phyloP scores from a whole-genome alignment of 2,113 vertebrate genomes.

The Rhabdomys dilectus region DNA sequence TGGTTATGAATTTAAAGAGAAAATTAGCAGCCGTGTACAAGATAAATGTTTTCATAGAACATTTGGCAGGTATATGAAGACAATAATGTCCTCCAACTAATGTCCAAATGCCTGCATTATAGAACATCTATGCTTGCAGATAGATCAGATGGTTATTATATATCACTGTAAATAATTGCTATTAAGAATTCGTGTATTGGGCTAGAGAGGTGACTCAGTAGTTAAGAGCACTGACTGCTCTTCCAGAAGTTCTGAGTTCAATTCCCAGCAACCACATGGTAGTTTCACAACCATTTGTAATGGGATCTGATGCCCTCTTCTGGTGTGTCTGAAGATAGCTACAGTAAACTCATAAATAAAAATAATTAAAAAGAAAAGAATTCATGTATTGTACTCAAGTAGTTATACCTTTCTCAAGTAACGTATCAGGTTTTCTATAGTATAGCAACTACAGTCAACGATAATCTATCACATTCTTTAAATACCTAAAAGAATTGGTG shows the following conservation, averaged over 20 bases:
- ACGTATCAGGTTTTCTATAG: background rate
- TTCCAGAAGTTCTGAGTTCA: no score
- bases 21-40: background rate
- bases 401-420: background rate
- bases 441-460: background rate
- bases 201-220: no score
- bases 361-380: background rate
- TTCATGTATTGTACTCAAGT: background rate
- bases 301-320: no score
- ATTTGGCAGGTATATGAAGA: conserved; percentile 28
- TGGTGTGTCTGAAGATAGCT: no score
- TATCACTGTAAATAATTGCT: background rate
- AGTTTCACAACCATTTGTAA: no score
- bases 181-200: background rate
- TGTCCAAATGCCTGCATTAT: background rate
- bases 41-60: background rate
- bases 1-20: background rate
- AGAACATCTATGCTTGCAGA: background rate
- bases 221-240: no score
- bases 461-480: background rate
- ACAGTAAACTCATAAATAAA: no score
- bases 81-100: background rate
- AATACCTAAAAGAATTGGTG: background rate
- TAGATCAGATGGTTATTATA: background rate
- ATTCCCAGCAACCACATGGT: no score